Evolutionary conservation across 2,113 vertebrate species (phyloP).

Genomic region (Boleophthalmus pectinirostris): DNA sequence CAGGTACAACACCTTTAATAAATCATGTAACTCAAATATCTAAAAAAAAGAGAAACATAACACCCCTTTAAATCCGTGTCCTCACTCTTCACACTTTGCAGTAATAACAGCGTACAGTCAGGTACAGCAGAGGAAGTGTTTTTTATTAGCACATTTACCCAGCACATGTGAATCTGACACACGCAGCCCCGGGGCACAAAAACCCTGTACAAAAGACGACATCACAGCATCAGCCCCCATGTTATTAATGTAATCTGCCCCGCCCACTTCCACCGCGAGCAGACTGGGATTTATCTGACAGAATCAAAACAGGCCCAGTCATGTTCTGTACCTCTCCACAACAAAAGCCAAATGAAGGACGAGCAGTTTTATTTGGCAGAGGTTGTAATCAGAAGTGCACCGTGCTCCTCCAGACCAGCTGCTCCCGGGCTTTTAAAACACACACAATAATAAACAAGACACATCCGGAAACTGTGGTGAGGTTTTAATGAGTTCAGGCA

Average conservation of each 20-base stretch:
- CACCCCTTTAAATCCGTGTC: not conserved
- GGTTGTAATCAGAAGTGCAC: not conserved
- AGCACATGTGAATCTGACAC: slow-evolving; percentile 2
- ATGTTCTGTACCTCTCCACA: not conserved
- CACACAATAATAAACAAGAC: not conserved
- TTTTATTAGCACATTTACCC: not conserved
- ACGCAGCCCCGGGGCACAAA: not conserved
- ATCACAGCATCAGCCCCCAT: not conserved
- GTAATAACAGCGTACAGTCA: not conserved
- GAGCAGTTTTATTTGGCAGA: not conserved
- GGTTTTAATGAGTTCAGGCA: not conserved
- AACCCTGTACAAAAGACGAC: slow-evolving; percentile 4
- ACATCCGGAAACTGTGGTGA: not conserved
- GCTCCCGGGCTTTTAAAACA: not conserved
- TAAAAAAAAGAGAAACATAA: not conserved
- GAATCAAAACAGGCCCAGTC: not conserved
- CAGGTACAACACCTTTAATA: too few relatives aligned
- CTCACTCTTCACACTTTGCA: not conserved
- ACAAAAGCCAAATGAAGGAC: slow-evolving; percentile 7
- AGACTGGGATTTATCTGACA: slow-evolving; percentile 1
- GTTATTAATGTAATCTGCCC: slow-evolving; percentile 6
- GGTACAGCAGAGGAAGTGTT: not conserved
- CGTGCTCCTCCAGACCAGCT: not conserved
- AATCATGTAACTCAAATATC: not conserved
- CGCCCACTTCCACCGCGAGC: not conserved